Evolutionary conservation across 2,888 invertebrate genomes (phyloP).

Genomic region (Eledone cirrhosa): DNA sequence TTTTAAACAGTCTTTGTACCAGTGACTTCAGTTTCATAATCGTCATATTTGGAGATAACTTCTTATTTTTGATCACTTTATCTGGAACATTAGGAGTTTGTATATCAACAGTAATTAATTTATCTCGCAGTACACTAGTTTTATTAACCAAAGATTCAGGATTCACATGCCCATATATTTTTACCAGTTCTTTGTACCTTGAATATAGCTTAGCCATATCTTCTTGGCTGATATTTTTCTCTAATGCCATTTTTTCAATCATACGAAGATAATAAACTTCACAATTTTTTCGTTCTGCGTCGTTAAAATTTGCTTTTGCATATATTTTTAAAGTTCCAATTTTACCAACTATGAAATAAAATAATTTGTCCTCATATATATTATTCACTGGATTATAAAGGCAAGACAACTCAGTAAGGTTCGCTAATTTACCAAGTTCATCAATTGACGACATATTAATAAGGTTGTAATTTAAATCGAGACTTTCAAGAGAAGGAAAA

Average conservation of each 20-base stretch:
- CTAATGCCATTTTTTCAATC: constrained; percentile 71
- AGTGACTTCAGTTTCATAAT: constrained; percentile 79
- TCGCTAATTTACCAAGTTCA: constrained; percentile 81
- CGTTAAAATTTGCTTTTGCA: constrained; percentile 69
- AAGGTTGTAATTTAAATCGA: background rate
- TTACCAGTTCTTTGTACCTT: constrained; percentile 77
- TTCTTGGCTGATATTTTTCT: constrained; percentile 49
- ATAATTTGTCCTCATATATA: constrained; percentile 76
- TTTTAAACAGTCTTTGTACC: constrained; percentile 74
- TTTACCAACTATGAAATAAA: constrained; percentile 84
- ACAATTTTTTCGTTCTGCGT: constrained; percentile 81
- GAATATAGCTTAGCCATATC: constrained; percentile 73
- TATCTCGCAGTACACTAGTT: background rate
- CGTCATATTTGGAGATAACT: constrained; percentile 47
- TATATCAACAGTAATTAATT: background rate
- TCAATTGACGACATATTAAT: constrained; percentile 75
- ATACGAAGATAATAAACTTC: constrained; percentile 91
- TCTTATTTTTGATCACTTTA: background rate
- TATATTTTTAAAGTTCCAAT: constrained; percentile 75
- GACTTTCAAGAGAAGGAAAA: background rate
- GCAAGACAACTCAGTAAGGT: constrained; percentile 76
- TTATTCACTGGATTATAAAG: constrained; percentile 73
- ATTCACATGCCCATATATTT: constrained; percentile 62
- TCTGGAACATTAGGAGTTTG: background rate
- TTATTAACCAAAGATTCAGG: background rate